Percentiles rank a stretch among this genome's conserved stretches.
phyloP scores from a whole-genome alignment of 2,113 vertebrate genomes.

The Beaufortia kweichowensis region DNA sequence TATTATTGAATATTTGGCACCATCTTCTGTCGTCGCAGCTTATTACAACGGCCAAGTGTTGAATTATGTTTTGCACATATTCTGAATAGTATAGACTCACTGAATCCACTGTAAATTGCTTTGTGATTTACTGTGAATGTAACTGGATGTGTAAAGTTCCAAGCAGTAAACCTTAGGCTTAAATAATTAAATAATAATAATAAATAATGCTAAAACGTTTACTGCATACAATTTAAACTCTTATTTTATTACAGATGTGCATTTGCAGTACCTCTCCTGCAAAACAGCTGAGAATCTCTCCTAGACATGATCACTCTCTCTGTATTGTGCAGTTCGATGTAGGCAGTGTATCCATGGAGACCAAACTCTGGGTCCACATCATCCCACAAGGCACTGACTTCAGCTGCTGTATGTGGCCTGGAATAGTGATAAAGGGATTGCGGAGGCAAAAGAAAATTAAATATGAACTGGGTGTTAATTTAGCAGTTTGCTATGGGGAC shows the following conservation, averaged over 20 bases:
- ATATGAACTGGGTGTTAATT: background rate
- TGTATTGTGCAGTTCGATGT: constrained; percentile 80
- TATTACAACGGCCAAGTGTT: background rate
- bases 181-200: no score
- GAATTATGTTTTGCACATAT: no score
- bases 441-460: background rate
- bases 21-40: constrained; percentile 44
- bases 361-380: constrained; percentile 83
- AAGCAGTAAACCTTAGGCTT: no score
- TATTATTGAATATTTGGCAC: constrained; percentile 34
- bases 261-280: constrained; percentile 82
- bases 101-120: no score
- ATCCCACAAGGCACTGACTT: constrained; percentile 67
- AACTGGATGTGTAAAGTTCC: no score
- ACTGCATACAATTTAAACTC: no score
- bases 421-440: constrained; percentile 26
- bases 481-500: background rate
- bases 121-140: no score
- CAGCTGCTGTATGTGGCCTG: constrained; percentile 71
- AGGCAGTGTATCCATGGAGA: constrained; percentile 82
- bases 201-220: no score
- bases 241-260: no score
- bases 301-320: constrained; percentile 73
- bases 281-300: constrained; percentile 78
- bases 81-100: no score